A percentile compares a stretch with the other conserved stretches of the same genome.
Conservation (phyloP, 2,797 vertebrate species). For the Anguilla marmorata region DNA sequence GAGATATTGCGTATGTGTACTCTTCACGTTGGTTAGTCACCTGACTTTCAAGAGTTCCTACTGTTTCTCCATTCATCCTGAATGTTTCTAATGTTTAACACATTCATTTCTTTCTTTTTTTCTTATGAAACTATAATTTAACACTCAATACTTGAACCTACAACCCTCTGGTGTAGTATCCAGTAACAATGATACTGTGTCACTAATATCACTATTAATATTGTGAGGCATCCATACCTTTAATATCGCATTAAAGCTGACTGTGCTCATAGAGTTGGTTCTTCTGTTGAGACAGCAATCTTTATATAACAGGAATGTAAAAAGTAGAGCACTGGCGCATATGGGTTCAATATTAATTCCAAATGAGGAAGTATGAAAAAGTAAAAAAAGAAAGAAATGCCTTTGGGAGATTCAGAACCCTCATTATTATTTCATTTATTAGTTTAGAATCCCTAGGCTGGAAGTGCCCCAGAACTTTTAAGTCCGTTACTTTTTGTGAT, state of each 20-base stretch:
- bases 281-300: conserved; percentile 50
- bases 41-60: background rate
- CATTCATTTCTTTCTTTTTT: background rate
- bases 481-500: conserved; percentile 58
- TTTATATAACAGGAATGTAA: conserved; percentile 31
- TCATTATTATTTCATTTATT: conserved; percentile 57
- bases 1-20: background rate
- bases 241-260: conserved; percentile 10
- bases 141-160: conserved; percentile 3
- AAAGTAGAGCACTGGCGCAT: conserved; percentile 48
- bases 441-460: conserved; percentile 57
- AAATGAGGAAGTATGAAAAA: conserved; percentile 50
- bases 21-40: background rate
- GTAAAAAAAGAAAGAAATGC: conserved; percentile 23
- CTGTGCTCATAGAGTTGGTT: conserved; percentile 40
- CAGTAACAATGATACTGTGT: background rate
- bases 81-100: background rate
- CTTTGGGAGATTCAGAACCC: conserved; percentile 49
- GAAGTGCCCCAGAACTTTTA: conserved; percentile 58
- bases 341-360: conserved; percentile 53
- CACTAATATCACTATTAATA: background rate
- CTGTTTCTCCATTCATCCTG: background rate
- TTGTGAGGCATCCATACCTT: background rate
- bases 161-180: background rate
- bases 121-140: background rate